Evolutionary conservation across 2,888 invertebrate genomes (phyloP).

Genomic region (Anodontia alba): DNA sequence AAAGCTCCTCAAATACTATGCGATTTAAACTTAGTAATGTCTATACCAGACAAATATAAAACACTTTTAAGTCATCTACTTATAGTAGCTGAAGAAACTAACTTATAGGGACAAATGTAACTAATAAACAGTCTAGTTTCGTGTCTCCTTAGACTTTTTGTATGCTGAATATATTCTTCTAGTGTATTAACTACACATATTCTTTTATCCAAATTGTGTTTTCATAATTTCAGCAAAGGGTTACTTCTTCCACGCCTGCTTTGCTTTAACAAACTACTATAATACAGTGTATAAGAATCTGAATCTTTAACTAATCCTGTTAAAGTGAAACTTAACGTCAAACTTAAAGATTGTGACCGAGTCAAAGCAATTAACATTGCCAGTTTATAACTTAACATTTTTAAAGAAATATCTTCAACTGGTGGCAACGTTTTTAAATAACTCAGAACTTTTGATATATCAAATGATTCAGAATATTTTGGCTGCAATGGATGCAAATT

Average conservation of each 20-base stretch:
- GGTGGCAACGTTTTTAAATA: neutral
- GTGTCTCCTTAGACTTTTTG: neutral
- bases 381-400: neutral
- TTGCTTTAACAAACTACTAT: conserved; percentile 2
- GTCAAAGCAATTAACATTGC: neutral
- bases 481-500: neutral
- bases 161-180: neutral
- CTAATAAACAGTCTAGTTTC: conserved; percentile 5
- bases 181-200: conserved; percentile 16
- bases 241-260: neutral
- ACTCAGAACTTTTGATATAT: neutral
- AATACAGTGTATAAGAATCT: neutral
- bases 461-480: neutral
- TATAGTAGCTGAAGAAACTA: conserved; percentile 12
- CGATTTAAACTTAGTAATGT: neutral
- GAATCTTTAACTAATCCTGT: neutral
- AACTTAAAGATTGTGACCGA: conserved; percentile 8
- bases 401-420: neutral
- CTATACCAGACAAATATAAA: neutral
- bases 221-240: neutral
- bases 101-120: conserved; percentile 11
- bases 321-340: neutral
- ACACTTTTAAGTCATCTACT: conserved; percentile 13
- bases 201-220: neutral
- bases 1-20: neutral